phyloP scores from a whole-genome alignment of 2,113 vertebrate species.

The Tautogolabrus adspersus region DNA sequence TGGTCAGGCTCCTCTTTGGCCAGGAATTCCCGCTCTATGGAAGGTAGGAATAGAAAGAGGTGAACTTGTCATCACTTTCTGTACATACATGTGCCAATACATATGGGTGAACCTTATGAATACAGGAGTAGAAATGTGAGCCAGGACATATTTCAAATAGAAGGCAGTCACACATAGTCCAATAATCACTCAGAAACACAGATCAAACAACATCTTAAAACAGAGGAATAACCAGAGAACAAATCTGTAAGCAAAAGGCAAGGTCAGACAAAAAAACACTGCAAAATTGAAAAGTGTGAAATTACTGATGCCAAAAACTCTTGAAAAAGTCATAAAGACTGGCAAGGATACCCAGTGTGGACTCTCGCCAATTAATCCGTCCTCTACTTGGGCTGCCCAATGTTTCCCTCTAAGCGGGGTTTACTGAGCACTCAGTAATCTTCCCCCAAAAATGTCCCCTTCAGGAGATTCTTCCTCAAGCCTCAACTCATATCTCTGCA shows the following conservation, averaged over 20 bases:
- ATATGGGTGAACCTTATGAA: conserved; percentile 7
- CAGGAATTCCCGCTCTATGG: conserved; percentile 42
- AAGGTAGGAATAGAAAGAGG: conserved; percentile 32
- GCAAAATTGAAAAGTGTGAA: conserved; percentile 17
- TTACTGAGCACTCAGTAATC: conserved; percentile 52
- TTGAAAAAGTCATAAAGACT: conserved; percentile 26
- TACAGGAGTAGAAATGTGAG: conserved; percentile 32
- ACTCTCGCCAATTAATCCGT: conserved; percentile 50
- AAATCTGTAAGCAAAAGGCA: not conserved
- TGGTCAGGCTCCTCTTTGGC: conserved; percentile 66
- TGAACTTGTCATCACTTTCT: conserved; percentile 8
- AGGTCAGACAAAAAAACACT: conserved; percentile 34
- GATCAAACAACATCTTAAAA: conserved; percentile 10
- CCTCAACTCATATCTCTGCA: conserved; percentile 55
- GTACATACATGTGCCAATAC: conserved; percentile 27
- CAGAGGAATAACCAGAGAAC: not conserved
- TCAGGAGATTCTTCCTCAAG: conserved; percentile 49
- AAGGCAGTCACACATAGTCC: not conserved
- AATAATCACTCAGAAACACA: conserved; percentile 2
- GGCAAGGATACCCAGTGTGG: conserved; percentile 38
- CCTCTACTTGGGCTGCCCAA: conserved; percentile 31
- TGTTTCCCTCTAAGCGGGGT: conserved; percentile 43
- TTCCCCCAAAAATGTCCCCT: conserved; percentile 36
- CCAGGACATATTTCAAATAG: conserved; percentile 7
- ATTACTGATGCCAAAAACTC: conserved; percentile 19